Percentiles rank a stretch among this genome's conserved stretches.
phyloP scores from a whole-genome alignment of 2,888 invertebrate species.

The Rhagonycha fulva region DNA sequence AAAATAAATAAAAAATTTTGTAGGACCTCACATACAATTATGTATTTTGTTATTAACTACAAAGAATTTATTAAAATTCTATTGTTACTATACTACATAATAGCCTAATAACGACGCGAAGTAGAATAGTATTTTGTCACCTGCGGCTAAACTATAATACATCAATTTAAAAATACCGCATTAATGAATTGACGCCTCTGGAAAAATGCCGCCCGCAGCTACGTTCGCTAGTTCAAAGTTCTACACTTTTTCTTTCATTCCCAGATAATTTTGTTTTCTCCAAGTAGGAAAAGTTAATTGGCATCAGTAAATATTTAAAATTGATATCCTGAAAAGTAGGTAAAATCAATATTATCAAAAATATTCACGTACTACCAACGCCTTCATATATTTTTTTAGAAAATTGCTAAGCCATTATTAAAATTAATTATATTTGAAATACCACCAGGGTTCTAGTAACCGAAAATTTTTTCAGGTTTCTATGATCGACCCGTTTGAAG shows the following conservation, averaged over 20 bases:
- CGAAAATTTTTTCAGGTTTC: background rate
- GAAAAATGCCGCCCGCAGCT: background rate
- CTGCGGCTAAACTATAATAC: background rate
- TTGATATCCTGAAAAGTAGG: background rate
- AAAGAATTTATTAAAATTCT: background rate
- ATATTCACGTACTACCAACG: too few relatives aligned
- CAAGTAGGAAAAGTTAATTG: background rate
- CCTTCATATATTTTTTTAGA: background rate
- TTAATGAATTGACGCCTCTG: background rate
- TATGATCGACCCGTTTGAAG: background rate
- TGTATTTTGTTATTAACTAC: background rate
- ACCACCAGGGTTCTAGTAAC: background rate
- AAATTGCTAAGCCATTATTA: background rate
- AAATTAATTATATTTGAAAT: background rate
- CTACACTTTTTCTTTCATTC: background rate
- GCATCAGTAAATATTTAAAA: background rate
- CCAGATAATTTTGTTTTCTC: too few relatives aligned
- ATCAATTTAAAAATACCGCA: background rate
- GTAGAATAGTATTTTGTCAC: background rate
- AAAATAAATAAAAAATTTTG: too few relatives aligned
- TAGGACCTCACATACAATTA: background rate
- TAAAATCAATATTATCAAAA: background rate
- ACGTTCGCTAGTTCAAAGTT: background rate
- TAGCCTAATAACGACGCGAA: background rate
- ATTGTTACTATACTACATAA: background rate